Base-by-base conservation (phyloP, 2,888 invertebrate species). In the Eutolmus rufibarbis region DNA sequence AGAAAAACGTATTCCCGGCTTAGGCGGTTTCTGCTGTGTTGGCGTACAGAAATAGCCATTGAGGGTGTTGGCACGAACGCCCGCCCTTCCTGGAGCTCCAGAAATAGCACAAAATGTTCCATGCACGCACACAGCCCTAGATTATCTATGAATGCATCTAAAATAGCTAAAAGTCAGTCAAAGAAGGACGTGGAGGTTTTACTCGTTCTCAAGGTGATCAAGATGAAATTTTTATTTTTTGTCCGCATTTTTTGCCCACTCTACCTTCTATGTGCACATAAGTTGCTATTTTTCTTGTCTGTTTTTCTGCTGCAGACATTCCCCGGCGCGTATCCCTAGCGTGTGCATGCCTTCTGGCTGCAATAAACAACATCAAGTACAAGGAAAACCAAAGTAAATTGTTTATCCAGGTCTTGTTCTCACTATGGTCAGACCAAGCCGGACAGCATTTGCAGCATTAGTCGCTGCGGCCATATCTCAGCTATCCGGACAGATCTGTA, bases 321-420 rank as follows among this genome's bases (percentile, higher is more conserved):
- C 81, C 31, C 81, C 23, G 5, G 46, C 40, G 46, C 43, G 34
- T 82, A 57, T 57, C 37, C 34, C 34, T 79, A 79, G 46, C 23
- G 79, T 28, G 57, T 57, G 82, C 51, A 79, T 79, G 31, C 28
- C 74, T 40, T 85, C 74, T 85, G 85, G 43, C 31, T 74, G 85
- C 34, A 74, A 85, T 85, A 85, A 85, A 85, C 85, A 74, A 85
- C 74, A 74, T 43, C 43, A 85, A 66, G 74, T 74, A 85, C 85
- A 85, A 85, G 85, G 85, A 85, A 46, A 85, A 51, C 74, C 43
- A 74, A 85, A 85, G 85, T 74, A 85, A 85, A 85, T 85, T 85
- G 85, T 85, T 85, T 85, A 51, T 85, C 85, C 85, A 84, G 66
- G 84, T 84, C 40, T 84, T 74, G 85, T 85, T 85, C 85, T 74